phyloP scores from a whole-genome alignment of 2,113 vertebrate species.

The Erinaceus europaeus region DNA sequence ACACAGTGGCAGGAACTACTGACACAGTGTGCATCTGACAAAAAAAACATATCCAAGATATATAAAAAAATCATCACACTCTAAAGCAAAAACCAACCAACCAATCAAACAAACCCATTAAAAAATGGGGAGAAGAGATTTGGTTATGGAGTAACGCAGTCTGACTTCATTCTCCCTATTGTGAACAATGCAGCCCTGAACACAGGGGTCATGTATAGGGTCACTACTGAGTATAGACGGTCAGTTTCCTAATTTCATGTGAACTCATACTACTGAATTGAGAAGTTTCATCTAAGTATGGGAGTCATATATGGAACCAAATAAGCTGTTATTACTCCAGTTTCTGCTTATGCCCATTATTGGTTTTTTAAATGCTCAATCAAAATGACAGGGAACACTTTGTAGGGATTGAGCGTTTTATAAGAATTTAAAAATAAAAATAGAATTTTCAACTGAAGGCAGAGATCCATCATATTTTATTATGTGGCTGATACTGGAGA shows the following conservation, averaged over 20 bases:
- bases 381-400: not conserved
- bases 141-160: too few species aligned
- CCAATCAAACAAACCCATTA: too few species aligned
- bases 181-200: too few species aligned
- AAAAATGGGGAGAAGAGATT: too few species aligned
- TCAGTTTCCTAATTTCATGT: not conserved
- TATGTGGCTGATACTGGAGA: not conserved
- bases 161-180: too few species aligned
- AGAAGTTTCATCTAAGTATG: not conserved
- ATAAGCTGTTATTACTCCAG: not conserved
- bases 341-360: not conserved
- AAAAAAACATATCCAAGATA: too few species aligned
- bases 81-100: too few species aligned
- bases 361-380: not conserved
- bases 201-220: too few species aligned
- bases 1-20: too few species aligned
- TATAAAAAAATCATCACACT: too few species aligned
- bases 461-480: not conserved
- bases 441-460: not conserved
- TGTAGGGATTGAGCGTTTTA: not conserved
- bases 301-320: not conserved
- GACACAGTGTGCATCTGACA: too few species aligned
- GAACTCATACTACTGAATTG: not conserved
- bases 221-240: not conserved
- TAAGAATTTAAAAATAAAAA: not conserved